Conservation (phyloP, 2,113 vertebrate species). For the Dipodomys ordii region DNA sequence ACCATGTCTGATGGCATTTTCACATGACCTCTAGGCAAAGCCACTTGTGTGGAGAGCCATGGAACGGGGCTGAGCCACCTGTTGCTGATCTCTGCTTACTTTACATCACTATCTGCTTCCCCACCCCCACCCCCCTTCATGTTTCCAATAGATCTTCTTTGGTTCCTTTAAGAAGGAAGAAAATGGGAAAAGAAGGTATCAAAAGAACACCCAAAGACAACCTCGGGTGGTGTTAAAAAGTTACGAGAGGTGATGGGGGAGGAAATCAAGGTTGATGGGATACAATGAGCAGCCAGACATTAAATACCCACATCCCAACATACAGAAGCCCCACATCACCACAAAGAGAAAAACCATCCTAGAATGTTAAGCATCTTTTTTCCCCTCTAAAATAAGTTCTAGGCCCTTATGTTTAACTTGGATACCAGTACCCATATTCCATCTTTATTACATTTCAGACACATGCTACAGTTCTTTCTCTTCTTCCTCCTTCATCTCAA, state of each 20-base stretch:
- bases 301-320: not conserved
- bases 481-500: not conserved
- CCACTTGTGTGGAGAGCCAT: not conserved
- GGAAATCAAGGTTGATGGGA: not conserved
- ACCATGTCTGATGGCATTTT: not conserved
- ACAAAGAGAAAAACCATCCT: not conserved
- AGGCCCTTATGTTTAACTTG: not conserved
- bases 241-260: no score
- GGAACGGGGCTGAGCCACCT: not conserved
- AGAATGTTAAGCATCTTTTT: not conserved
- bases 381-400: not conserved
- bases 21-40: not conserved
- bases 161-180: not conserved
- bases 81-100: not conserved
- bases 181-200: not conserved
- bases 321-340: not conserved
- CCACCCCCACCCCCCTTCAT: not conserved
- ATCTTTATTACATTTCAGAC: slow-evolving; percentile 29
- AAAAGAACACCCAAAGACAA: not conserved
- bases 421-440: not conserved
- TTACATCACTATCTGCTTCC: not conserved
- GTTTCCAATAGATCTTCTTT: not conserved
- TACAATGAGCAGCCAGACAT: not conserved
- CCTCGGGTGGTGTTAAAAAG: not conserved
- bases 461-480: slow-evolving; percentile 13